phyloP scores from a whole-genome alignment of 2,888 invertebrate genomes.

The Odontomyia ornata region DNA sequence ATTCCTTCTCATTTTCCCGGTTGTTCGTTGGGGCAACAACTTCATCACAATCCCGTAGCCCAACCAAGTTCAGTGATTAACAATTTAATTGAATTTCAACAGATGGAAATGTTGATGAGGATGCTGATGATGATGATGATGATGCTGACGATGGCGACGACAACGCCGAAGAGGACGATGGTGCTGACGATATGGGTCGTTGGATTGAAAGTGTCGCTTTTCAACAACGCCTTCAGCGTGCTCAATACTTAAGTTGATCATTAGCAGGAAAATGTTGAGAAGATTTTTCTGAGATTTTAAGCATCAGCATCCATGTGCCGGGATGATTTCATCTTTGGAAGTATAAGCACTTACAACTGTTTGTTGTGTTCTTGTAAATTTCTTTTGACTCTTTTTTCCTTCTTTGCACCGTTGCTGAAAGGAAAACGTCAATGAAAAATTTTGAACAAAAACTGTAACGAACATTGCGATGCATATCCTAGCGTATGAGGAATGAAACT shows the following conservation, averaged over 20 bases:
- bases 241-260: constrained; percentile 34
- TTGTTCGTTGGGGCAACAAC: not conserved
- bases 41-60: constrained; percentile 1
- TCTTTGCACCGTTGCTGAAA: not conserved
- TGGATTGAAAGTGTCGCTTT: constrained; percentile 43
- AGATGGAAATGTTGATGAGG: constrained; percentile 47
- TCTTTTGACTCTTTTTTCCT: not conserved
- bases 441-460: not conserved
- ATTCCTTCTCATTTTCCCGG: not conserved
- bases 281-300: constrained; percentile 14
- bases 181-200: constrained; percentile 42
- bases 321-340: constrained; percentile 5
- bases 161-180: too few species aligned
- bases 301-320: not conserved
- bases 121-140: constrained; percentile 44
- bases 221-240: constrained; percentile 28
- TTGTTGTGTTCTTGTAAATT: not conserved
- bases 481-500: not conserved
- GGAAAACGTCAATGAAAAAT: not conserved
- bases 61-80: constrained; percentile 31
- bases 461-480: not conserved
- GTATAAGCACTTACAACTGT: not conserved
- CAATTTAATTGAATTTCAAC: constrained; percentile 42
- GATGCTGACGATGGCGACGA: constrained; percentile 42
- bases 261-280: constrained; percentile 37